A percentile compares a stretch with the other conserved stretches of the same genome.
Evolutionary conservation across 2,113 vertebrate genomes (phyloP).

Genomic region (Phalacrocorax carbo): DNA sequence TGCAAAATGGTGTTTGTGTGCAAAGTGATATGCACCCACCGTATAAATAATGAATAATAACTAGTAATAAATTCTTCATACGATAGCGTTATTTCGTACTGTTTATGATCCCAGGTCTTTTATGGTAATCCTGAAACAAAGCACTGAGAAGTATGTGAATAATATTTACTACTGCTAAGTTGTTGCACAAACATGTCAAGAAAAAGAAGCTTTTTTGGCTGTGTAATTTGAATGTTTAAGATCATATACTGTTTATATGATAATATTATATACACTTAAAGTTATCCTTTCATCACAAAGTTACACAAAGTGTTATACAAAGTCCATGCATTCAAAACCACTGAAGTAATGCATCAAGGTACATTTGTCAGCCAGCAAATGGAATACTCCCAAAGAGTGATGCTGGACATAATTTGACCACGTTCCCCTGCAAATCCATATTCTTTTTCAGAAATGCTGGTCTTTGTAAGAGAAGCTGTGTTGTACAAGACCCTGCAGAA

Average conservation of each 20-base stretch:
- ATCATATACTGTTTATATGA: background rate
- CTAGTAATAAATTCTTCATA: slow-evolving; percentile 42
- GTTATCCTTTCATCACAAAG: background rate
- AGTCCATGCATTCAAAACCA: background rate
- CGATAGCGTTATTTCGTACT: background rate
- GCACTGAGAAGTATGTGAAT: background rate
- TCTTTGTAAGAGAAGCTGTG: background rate
- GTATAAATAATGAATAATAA: slow-evolving; percentile 53
- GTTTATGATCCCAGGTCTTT: slow-evolving; percentile 8
- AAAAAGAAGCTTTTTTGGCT: background rate
- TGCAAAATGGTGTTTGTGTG: slow-evolving; percentile 14
- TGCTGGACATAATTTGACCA: background rate
- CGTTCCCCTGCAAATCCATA: background rate
- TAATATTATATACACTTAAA: background rate
- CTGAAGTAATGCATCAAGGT: background rate
- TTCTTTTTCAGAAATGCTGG: background rate
- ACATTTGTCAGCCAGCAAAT: background rate
- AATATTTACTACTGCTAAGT: slow-evolving; percentile 3
- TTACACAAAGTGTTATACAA: background rate
- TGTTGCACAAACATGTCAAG: slow-evolving; percentile 1
- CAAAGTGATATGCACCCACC: background rate
- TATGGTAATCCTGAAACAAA: slow-evolving; percentile 45
- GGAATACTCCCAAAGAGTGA: background rate
- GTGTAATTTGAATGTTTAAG: background rate
- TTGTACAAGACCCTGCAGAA: background rate